Base-by-base conservation (phyloP, 2,797 vertebrate genomes). In the Rhynchotus rufescens region DNA sequence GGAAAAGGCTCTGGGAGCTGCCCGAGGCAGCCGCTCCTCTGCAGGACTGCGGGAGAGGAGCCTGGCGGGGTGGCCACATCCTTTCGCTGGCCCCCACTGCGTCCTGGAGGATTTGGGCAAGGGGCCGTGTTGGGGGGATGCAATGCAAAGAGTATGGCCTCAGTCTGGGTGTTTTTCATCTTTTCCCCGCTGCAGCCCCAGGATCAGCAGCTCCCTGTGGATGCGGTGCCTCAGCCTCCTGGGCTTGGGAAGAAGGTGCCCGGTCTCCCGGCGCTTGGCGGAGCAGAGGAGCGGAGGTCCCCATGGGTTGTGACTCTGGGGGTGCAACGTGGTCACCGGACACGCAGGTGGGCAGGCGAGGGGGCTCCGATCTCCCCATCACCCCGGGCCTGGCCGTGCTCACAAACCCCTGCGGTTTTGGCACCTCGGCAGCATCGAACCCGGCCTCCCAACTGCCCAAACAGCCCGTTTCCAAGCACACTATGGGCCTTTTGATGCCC, bases 381-480 rank as follows among this genome's bases (percentile, higher is more conserved):
- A 0, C 51, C 54, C 44, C 49, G 0, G 0, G 80, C 26, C 36
- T 69, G 42, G 13, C 75, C 74, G 56, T 84, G 80, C 67, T 59
- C 86, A 34, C 74, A 62, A 56, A 13, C 67, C 64, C 47, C 64
- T 2, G 4, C 8, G 67, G 72, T 52, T 76, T 71, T 88, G 88
- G 51, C 59, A 77, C 25, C 12, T 21, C 23, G 45, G 22, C 26
- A 78, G 25, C 79, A 85, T 66, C 73, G 84, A 86, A 66, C 15
- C 22, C 47, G 75, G 62, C 44, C 45, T 72, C 56, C 30, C 40
- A 38, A 71, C 21, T 92, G 88, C 83, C 92, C 94, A 51, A 78
- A 45, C 74, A 89, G 85, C 47, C 73, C 16, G 66, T 75, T 80
- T 92, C 94, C 74, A 89, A 80, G 84, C 87, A 68, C 59, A 84